Base-by-base conservation (phyloP, 1,140 invertebrate genomes). In the Cydia splendana region DNA sequence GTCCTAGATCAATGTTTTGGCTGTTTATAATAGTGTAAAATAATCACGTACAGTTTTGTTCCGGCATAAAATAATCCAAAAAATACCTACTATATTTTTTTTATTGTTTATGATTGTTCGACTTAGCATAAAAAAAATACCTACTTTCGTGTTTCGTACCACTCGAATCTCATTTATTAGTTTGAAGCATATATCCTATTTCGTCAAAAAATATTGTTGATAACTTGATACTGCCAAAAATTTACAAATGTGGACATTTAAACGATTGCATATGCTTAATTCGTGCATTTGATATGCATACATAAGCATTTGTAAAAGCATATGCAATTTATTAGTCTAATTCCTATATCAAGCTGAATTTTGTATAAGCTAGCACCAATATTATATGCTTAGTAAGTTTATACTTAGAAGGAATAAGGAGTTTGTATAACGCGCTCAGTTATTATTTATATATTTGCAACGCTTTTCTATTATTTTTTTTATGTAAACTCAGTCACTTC, bases 341-440 rank as follows among this genome's bases (percentile, higher is more conserved):
- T 69, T 69, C 34, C 30, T 69, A 69, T 65, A 30, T 69, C 30
- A 69, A 38, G 65, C 65, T 69, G 30, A 30, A 34, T 69, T 57
- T 57, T 69, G 65, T 65, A 38, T 69, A 69, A 34, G 28, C 28
- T 69, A 38, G 65, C 65, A 69, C 65, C 30, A 34, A 69, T 69
- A 69, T 69, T 69, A 34, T 69, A 69, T 34, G 65, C 65, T 69
- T 69, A 69, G 15, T 34, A 69, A 69, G 12, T 69, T 69, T 69
- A 34, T 69, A 69, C n/a, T 15, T 69, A 69, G 65, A 69, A 42
- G 65, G 65, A 69, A 69, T 69, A 69, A 69, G 65, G 65, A 57
- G 53, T 57, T 57, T 57, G 53, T 57, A 57, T 57, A 18, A 57
- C 6, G n/a, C 53, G 53, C 53, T 57, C n/a, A 18, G 4, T 57